Evolutionary conservation across 2,797 vertebrate genomes (phyloP).

Genomic region (Furcifer pardalis): DNA sequence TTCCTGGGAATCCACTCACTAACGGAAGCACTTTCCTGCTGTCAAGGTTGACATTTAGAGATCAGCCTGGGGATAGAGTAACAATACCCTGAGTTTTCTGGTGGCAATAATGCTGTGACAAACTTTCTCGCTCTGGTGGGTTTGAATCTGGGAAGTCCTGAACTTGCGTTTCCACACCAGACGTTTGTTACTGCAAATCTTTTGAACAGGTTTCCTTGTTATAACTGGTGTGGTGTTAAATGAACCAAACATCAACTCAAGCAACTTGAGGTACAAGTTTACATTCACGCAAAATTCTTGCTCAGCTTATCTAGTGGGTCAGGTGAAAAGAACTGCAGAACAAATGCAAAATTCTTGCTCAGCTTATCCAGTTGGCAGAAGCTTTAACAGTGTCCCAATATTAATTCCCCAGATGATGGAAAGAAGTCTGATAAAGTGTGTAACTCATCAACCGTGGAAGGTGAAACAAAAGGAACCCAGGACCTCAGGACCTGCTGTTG

Average conservation of each 20-base stretch:
- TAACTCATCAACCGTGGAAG: background rate
- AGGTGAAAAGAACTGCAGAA: no score
- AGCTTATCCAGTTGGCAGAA: background rate
- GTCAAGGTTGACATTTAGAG: background rate
- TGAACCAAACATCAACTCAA: background rate
- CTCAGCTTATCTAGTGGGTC: no score
- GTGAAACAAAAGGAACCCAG: background rate
- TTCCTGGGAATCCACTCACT: background rate
- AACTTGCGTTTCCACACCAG: background rate
- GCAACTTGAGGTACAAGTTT: background rate
- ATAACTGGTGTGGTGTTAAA: background rate
- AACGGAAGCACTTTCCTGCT: constrained; percentile 2
- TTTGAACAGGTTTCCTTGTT: background rate
- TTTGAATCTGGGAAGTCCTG: background rate
- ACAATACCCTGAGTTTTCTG: background rate
- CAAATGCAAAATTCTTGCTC: background rate
- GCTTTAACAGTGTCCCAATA: background rate
- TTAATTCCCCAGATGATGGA: background rate
- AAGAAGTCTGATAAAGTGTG: background rate
- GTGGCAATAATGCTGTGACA: background rate
- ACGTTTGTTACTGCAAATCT: background rate
- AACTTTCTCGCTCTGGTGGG: background rate
- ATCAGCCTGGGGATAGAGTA: background rate
- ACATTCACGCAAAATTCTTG: background rate
- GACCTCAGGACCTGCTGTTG: background rate